These are phyloP conservation scores for Elgonia sp. DNA, from an alignment of 2,888 invertebrate species.

Conservation along the genomic window DNA sequence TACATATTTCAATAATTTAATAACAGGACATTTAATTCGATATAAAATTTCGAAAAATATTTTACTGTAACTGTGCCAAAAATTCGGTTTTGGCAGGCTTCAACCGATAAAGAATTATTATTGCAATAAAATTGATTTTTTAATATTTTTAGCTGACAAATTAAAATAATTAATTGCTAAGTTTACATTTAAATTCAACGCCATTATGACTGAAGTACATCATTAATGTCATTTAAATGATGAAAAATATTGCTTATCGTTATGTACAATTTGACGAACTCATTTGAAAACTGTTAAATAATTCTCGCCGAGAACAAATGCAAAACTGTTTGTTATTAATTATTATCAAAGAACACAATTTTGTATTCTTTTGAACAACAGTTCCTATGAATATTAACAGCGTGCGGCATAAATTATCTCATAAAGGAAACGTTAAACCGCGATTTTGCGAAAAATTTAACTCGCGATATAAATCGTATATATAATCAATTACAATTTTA, in stretches of 20 bases:
- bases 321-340: slow-evolving; percentile 9
- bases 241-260: not conserved
- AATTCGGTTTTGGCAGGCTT: not conserved
- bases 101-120: not conserved
- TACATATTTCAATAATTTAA: not conserved
- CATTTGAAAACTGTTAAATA: not conserved
- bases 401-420: not conserved
- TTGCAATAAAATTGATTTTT: slow-evolving; percentile 6
- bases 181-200: not conserved
- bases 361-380: slow-evolving; percentile 16
- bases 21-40: slow-evolving; percentile 4
- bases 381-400: slow-evolving; percentile 12
- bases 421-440: slow-evolving; percentile 4
- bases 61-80: not conserved
- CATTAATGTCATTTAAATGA: no score
- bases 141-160: not conserved
- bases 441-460: not conserved
- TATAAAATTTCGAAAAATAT: not conserved
- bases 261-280: not conserved
- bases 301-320: not conserved
- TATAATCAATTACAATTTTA: no score
- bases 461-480: not conserved
- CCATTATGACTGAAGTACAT: not conserved
- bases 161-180: not conserved
- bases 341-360: slow-evolving; percentile 5